Percentiles rank a stretch among this genome's conserved stretches.
Evolutionary conservation across 2,888 invertebrate species (phyloP).

Genomic region (Zygothrica quintamaculata): DNA sequence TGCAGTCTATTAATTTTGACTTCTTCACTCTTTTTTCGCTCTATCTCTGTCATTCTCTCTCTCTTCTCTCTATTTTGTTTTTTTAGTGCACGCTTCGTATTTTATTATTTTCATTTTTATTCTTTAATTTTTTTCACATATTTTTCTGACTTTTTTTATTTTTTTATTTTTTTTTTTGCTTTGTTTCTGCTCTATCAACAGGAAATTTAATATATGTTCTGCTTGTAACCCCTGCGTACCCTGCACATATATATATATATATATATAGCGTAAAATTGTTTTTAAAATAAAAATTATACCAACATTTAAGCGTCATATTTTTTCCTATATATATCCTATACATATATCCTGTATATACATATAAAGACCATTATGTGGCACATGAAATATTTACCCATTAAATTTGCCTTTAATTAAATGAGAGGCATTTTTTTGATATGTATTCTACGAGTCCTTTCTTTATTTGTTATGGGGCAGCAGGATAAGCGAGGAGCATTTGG

Average conservation of each 20-base stretch:
- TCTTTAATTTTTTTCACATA: constrained; percentile 5
- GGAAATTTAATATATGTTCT: constrained; percentile 70
- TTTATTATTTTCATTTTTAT: constrained; percentile 53
- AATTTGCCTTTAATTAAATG: constrained; percentile 81
- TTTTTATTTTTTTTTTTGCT: constrained; percentile 27
- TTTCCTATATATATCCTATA: constrained; percentile 19
- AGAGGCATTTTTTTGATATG: constrained; percentile 54
- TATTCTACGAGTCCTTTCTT: constrained; percentile 37
- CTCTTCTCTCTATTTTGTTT: constrained; percentile 57
- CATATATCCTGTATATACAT: constrained; percentile 9
- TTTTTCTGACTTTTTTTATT: constrained; percentile 5
- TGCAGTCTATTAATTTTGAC: constrained; percentile 81
- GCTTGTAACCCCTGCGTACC: constrained; percentile 29
- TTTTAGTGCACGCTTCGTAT: constrained; percentile 67
- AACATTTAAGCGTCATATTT: constrained; percentile 61
- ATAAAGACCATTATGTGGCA: constrained; percentile 45
- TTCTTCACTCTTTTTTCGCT: constrained; percentile 44
- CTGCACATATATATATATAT: constrained; percentile 54
- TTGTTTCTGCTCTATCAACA: constrained; percentile 57
- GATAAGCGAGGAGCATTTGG: constrained; percentile 1
- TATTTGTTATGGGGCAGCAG: constrained; percentile 3
- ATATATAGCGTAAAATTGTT: constrained; percentile 49
- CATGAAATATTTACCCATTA: constrained; percentile 79
- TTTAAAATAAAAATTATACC: constrained; percentile 67
- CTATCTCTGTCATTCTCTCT: constrained; percentile 28